Conservation (phyloP, 2,113 vertebrate genomes). For the Brienomyrus longianalis region DNA sequence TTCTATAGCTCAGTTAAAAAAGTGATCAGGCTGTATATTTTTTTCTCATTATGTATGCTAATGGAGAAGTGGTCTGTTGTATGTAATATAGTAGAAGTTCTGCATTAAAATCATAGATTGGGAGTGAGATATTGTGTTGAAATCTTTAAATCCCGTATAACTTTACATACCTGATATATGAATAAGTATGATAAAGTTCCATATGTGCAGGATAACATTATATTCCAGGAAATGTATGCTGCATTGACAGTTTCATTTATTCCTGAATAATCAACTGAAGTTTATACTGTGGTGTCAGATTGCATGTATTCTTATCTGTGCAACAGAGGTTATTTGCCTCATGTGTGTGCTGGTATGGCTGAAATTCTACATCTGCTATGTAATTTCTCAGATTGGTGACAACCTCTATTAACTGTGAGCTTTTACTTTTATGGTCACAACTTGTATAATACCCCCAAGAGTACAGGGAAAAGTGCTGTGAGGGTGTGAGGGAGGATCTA, state of each 20-base stretch:
- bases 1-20: neutral
- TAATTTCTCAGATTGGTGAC: conserved; percentile 4
- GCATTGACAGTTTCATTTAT: neutral
- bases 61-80: neutral
- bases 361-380: neutral
- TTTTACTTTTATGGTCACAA: neutral
- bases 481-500: neutral
- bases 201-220: neutral
- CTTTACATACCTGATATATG: neutral
- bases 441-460: neutral
- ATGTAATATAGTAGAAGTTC: neutral
- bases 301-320: neutral
- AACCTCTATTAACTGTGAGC: too few relatives aligned
- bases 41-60: neutral
- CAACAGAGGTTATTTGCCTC: neutral
- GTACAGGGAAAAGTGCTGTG: neutral
- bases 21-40: neutral
- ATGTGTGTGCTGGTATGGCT: neutral
- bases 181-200: neutral
- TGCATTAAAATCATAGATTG: neutral
- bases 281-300: neutral
- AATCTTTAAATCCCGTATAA: neutral
- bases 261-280: neutral
- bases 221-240: neutral
- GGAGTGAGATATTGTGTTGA: neutral